Evolutionary conservation across 2,888 invertebrate species (phyloP).

Genomic region (Sarcophaga variegata): DNA sequence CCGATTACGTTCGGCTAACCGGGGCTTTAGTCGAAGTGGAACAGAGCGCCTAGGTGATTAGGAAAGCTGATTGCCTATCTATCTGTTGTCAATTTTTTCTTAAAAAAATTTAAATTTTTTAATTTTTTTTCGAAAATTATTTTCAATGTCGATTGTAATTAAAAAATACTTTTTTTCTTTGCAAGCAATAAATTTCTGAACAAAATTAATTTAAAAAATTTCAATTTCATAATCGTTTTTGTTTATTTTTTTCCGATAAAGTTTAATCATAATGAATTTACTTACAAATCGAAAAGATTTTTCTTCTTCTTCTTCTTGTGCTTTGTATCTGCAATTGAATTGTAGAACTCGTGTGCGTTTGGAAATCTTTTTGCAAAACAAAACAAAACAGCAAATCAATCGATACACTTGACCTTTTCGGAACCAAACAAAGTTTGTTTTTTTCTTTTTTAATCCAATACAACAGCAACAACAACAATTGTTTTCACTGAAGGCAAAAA

Average conservation of each 20-base stretch:
- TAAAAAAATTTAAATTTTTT: too few relatives aligned
- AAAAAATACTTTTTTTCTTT: too few relatives aligned
- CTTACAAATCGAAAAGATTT: not conserved
- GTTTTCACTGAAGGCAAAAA: constrained; percentile 50
- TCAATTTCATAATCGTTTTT: not conserved
- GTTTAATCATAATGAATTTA: not conserved
- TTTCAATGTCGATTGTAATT: too few relatives aligned
- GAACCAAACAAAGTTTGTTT: constrained; percentile 22
- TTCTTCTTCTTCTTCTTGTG: not conserved
- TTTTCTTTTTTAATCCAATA: not conserved
- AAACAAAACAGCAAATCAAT: constrained; percentile 36
- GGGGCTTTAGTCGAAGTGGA: too few relatives aligned
- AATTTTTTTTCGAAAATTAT: too few relatives aligned
- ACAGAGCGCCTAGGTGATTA: too few relatives aligned
- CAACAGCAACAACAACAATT: constrained; percentile 46
- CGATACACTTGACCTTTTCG: constrained; percentile 62
- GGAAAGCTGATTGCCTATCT: too few relatives aligned
- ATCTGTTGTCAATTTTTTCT: too few relatives aligned
- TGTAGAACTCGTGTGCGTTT: not conserved
- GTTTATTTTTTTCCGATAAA: not conserved
- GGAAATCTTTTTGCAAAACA: not conserved
- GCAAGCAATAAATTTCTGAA: too few relatives aligned
- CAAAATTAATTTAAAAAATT: not conserved
- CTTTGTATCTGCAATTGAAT: not conserved
- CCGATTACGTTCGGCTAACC: too few relatives aligned